Evolutionary conservation across 2,888 invertebrate genomes (phyloP).

Genomic region (Prostheceraeus crozeri): DNA sequence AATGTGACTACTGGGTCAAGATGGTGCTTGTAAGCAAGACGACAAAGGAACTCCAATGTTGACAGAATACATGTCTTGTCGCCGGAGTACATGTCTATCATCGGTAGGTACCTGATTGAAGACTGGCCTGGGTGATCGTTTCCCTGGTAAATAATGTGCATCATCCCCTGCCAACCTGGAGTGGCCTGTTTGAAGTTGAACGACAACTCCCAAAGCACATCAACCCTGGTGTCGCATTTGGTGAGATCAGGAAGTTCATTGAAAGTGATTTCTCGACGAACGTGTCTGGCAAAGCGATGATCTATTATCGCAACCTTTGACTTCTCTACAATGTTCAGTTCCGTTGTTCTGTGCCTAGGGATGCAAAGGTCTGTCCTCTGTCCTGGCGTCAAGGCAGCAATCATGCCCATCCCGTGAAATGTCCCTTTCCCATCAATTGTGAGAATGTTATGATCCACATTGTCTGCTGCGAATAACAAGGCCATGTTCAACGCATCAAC

Average conservation of each 20-base stretch:
- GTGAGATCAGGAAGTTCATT: constrained; percentile 3
- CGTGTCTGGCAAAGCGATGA: constrained; percentile 14
- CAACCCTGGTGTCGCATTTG: background rate
- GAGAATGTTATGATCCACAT: constrained; percentile 44
- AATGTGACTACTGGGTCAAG: constrained; percentile 30
- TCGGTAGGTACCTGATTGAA: constrained; percentile 32
- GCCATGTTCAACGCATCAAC: constrained; percentile 33
- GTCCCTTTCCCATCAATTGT: constrained; percentile 43
- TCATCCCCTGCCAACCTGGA: constrained; percentile 35
- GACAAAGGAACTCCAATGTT: constrained; percentile 15
- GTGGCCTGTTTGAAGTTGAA: background rate
- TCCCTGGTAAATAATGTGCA: constrained; percentile 39
- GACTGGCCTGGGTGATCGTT: constrained; percentile 29
- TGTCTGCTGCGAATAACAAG: constrained; percentile 45
- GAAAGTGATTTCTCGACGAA: constrained; percentile 15
- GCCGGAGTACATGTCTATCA: constrained; percentile 30
- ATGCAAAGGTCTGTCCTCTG: constrained; percentile 30
- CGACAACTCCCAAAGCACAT: constrained; percentile 15
- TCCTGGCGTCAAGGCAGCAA: constrained; percentile 19
- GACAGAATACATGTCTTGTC: constrained; percentile 30
- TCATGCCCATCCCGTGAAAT: constrained; percentile 42
- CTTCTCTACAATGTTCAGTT: constrained; percentile 33
- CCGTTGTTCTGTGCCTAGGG: constrained; percentile 32
- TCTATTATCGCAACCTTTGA: constrained; percentile 14
- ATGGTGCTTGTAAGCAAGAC: constrained; percentile 29